Evolutionary conservation across 2,888 invertebrate species (phyloP), one percentile per base, ranked within the genome.

Genomic region (Gasteruption jaculator): DNA sequence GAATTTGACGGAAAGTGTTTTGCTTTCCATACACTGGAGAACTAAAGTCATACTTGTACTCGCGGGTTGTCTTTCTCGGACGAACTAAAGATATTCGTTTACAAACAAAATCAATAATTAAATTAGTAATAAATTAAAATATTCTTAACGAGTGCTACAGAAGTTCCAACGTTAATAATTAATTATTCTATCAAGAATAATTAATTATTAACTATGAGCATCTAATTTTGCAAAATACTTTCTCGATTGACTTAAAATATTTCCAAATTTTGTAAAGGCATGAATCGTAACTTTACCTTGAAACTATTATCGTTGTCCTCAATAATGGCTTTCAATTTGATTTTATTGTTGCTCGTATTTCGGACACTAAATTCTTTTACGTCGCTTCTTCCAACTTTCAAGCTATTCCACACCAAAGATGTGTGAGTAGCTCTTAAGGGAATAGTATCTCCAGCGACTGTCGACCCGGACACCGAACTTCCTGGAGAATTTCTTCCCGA

Each of bases 351-450:
- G 7, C 77, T 74, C 7, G 71, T 76, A 54, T 82, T 82, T 43
- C 79, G 76, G 39, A 79, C 67, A 16, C 73, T 73, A 58, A 82
- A 75, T 30, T 76, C 74, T 50, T 78, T 78, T 1, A 68, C 71
- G 1, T 72, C 72, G 12, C 70, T 72, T 46, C 75, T 78, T 20
- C 79, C 76, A 7, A 76, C 58, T 57, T 75, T 77, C 2, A 79
- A 64, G 52, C 80, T 79, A 19, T 77, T 78, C 81, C 81, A 82
- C 11, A 78, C 73, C 5, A 82, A 53, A 47, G 79, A 75, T 6
- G 72, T 68, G 26, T 76, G 74, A 1, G 78, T 79, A 1, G 78
- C 74, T 55, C 78, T 76, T 8, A 82, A 68, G 0, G 81, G 79
- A 46, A 71, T 60, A 20, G 56, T 54, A 24, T 61, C 58, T 14